Conservation (phyloP, 2,888 invertebrate species). For the Dryobotodes eremita region DNA sequence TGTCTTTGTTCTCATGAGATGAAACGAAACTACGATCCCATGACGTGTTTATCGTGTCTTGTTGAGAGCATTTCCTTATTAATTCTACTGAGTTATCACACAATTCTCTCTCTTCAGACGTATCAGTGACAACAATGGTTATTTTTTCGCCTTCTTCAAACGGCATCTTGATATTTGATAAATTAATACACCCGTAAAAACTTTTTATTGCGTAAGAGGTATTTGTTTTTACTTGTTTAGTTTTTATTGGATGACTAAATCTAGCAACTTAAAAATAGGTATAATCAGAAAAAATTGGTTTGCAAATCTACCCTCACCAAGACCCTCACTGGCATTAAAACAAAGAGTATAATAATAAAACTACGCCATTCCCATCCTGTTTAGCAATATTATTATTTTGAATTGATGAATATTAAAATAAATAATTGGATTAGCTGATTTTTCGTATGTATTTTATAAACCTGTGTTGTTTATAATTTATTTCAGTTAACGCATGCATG, state of each 20-base stretch:
- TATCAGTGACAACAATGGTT: conserved; percentile 66
- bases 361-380: background rate
- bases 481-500: background rate
- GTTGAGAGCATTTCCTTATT: conserved; percentile 79
- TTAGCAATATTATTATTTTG: background rate
- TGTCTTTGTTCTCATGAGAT: conserved; percentile 73
- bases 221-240: conserved; percentile 1
- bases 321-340: conserved; percentile 9
- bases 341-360: background rate
- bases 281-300: background rate
- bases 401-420: background rate
- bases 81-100: conserved; percentile 80
- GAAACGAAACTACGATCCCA: conserved; percentile 80
- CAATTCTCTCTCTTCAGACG: conserved; percentile 68
- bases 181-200: conserved; percentile 20
- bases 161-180: conserved; percentile 64
- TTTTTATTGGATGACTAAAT: background rate
- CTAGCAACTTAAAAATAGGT: background rate
- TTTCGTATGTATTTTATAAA: conserved; percentile 13
- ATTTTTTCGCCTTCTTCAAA: conserved; percentile 62
- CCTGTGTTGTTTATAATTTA: background rate
- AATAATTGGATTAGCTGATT: background rate
- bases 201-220: conserved; percentile 11
- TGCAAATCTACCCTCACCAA: conserved; percentile 29
- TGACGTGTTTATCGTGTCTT: conserved; percentile 78